Conservation (phyloP, 2,113 vertebrate genomes). For the Girardinichthys multiradiatus region DNA sequence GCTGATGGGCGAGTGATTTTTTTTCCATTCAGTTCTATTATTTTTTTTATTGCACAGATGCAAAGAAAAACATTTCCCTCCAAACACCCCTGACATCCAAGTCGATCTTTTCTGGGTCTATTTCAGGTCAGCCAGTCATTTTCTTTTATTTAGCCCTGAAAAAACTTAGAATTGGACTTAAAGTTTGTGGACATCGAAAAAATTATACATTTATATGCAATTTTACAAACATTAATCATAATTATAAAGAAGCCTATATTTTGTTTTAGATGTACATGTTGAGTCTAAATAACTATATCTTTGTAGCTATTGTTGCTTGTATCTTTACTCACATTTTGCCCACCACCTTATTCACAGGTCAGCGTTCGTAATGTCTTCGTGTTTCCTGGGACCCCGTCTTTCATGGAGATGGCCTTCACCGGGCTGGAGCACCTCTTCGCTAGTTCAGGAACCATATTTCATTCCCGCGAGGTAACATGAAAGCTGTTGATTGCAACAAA, state of each 20-base stretch:
- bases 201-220: too few species aligned
- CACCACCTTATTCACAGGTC: constrained; percentile 56
- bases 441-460: constrained; percentile 81
- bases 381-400: constrained; percentile 91
- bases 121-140: too few species aligned
- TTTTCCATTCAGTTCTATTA: too few species aligned
- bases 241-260: background rate
- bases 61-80: too few species aligned
- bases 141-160: too few species aligned
- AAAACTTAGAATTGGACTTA: too few species aligned
- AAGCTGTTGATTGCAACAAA: background rate
- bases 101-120: too few species aligned
- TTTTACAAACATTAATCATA: background rate
- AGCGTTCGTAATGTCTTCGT: constrained; percentile 93
- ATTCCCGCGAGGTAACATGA: constrained; percentile 76
- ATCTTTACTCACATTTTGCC: background rate
- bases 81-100: too few species aligned
- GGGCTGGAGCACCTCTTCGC: constrained; percentile 87
- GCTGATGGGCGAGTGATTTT: too few species aligned
- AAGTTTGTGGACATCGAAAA: too few species aligned
- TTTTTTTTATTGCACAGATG: too few species aligned
- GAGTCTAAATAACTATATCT: too few species aligned
- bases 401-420: constrained; percentile 85
- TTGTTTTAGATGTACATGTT: background rate
- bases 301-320: background rate